A percentile compares a stretch with the other conserved stretches of the same genome.
Evolutionary conservation across 1,140 invertebrate species (phyloP).

Genomic region (Tetragnatha versicolor): DNA sequence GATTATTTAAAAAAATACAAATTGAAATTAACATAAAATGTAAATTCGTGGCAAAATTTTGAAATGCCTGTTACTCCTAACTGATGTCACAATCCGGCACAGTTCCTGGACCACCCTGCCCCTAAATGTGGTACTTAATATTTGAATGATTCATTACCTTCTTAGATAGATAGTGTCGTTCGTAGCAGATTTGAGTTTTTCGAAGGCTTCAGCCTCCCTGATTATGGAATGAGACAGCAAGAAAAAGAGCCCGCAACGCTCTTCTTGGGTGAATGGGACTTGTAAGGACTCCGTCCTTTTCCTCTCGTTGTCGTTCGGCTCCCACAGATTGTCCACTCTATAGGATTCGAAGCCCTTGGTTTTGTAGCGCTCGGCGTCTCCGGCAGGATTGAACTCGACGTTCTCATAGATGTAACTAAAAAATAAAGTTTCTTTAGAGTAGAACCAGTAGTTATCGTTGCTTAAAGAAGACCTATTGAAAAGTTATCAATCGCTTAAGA

Average conservation of each 20-base stretch:
- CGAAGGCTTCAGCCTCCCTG: too few species aligned
- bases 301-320: neutral
- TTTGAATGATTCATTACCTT: too few species aligned
- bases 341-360: neutral
- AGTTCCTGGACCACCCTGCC: too few species aligned
- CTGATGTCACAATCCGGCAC: too few species aligned
- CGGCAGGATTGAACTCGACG: neutral
- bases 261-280: conserved; percentile 8
- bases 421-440: neutral
- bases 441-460: too few species aligned
- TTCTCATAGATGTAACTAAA: conserved; percentile 18
- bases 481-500: too few species aligned
- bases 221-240: conserved; percentile 35
- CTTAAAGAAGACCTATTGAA: too few species aligned
- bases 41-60: too few species aligned
- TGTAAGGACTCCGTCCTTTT: neutral
- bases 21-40: too few species aligned
- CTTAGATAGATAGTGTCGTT: neutral
- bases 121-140: too few species aligned
- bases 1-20: too few species aligned
- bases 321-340: neutral
- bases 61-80: too few species aligned
- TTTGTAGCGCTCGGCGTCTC: neutral
- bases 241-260: conserved; percentile 39
- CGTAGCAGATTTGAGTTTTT: neutral